Conservation (phyloP, 2,113 vertebrate genomes). For the Crotalus tigris region DNA sequence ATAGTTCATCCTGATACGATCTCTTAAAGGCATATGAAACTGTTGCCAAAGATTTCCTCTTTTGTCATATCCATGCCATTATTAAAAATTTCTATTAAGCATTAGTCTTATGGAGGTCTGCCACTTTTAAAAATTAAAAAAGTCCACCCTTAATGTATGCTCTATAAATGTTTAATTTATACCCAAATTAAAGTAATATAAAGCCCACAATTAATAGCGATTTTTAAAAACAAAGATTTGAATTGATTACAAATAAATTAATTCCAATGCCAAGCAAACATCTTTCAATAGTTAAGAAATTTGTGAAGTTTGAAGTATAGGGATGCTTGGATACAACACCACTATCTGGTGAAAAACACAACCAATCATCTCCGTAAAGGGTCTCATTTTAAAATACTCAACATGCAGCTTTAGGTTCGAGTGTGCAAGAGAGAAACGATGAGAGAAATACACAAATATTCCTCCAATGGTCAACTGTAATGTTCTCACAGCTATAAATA, state of each 20-base stretch:
- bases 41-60: not conserved
- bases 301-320: not conserved
- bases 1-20: not conserved
- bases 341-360: not conserved
- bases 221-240: not conserved
- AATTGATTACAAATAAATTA: not conserved
- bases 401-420: not conserved
- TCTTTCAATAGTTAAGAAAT: not conserved
- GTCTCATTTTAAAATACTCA: not conserved
- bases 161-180: not conserved
- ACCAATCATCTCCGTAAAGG: not conserved
- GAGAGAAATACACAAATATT: not conserved
- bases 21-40: not conserved
- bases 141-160: not conserved
- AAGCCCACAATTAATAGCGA: not conserved
- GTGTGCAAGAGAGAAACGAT: not conserved
- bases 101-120: not conserved
- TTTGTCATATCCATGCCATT: not conserved
- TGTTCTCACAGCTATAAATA: not conserved
- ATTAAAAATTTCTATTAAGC: not conserved
- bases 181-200: not conserved
- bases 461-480: not conserved
- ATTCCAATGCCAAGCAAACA: not conserved
- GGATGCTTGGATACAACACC: not conserved
- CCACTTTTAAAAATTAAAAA: not conserved